These are phyloP conservation scores for Oasisia sp. DNA, from an alignment of 2,888 invertebrate species.

Conservation along the genomic window DNA sequence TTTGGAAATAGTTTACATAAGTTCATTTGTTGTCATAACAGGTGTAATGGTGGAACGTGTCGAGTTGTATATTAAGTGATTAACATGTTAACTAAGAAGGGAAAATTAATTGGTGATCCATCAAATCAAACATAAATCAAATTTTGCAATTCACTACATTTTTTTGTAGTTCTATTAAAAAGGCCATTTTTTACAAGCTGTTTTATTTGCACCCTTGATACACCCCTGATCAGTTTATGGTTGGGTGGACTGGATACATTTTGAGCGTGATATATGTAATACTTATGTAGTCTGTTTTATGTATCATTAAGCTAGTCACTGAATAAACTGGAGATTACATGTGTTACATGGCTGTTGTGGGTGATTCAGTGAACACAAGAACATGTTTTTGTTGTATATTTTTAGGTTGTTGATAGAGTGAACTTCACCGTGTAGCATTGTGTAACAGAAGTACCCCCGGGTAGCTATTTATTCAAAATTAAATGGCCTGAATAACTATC, in stretches of 20 bases:
- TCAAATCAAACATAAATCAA: not conserved
- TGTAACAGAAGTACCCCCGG: no score
- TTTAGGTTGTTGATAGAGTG: no score
- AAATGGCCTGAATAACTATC: no score
- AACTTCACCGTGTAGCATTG: no score
- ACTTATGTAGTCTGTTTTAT: not conserved
- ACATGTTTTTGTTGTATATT: no score
- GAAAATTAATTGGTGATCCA: not conserved
- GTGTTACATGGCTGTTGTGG: not conserved
- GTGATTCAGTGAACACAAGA: no score
- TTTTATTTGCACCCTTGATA: not conserved
- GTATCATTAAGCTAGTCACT: conserved; percentile 1
- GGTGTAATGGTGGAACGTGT: not conserved
- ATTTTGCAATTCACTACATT: not conserved
- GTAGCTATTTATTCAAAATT: no score
- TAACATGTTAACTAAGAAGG: not conserved
- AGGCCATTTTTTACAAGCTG: no score
- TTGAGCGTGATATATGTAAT: not conserved
- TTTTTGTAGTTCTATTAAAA: not conserved
- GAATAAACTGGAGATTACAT: not conserved
- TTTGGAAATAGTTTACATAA: not conserved
- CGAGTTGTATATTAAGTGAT: not conserved
- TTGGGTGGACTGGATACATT: not conserved
- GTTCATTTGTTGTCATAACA: not conserved
- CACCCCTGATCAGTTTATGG: not conserved